A percentile compares a stretch with the other conserved stretches of the same genome.
phyloP scores from a whole-genome alignment of 23 tunicate genomes.

The Clavelina lepadiformis region DNA sequence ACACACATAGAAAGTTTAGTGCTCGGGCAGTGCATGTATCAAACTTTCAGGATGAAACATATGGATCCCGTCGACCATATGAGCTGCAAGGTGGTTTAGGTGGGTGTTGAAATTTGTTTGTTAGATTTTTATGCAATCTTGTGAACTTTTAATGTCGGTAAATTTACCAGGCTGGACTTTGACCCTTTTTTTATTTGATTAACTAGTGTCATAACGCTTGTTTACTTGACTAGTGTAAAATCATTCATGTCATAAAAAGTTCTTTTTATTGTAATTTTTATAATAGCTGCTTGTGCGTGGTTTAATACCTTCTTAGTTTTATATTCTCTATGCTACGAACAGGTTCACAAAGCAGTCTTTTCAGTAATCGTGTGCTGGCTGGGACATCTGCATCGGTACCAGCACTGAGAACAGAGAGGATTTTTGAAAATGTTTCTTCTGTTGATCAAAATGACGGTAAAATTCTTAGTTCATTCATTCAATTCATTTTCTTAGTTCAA shows the following conservation, averaged over 20 bases:
- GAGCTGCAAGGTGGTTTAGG: slow-evolving; percentile 67
- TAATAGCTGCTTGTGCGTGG: no score
- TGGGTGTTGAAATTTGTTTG: slow-evolving; percentile 1
- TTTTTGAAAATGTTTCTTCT: not conserved
- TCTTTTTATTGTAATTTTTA: no score
- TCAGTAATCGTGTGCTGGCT: slow-evolving; percentile 79
- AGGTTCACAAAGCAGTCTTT: slow-evolving; percentile 87
- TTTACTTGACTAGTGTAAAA: no score
- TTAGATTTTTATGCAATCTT: not conserved
- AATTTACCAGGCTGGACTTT: no score
- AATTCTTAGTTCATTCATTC: not conserved
- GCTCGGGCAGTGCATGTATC: slow-evolving; percentile 1
- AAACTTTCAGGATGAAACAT: not conserved
- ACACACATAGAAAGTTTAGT: not conserved
- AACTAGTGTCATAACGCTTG: not conserved
- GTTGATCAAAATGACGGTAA: not conserved
- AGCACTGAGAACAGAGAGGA: slow-evolving; percentile 8
- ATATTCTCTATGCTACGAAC: no score
- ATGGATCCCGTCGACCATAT: slow-evolving; percentile 24
- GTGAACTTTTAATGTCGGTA: not conserved
- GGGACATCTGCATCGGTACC: slow-evolving; percentile 55
- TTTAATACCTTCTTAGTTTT: no score
- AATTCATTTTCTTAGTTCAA: not conserved
- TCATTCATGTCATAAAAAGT: no score
- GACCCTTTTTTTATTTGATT: no score